Evolutionary conservation across 2,113 vertebrate species (phyloP), one percentile per base, ranked within the genome.

Genomic region (Phalacrocorax brasilianus): DNA sequence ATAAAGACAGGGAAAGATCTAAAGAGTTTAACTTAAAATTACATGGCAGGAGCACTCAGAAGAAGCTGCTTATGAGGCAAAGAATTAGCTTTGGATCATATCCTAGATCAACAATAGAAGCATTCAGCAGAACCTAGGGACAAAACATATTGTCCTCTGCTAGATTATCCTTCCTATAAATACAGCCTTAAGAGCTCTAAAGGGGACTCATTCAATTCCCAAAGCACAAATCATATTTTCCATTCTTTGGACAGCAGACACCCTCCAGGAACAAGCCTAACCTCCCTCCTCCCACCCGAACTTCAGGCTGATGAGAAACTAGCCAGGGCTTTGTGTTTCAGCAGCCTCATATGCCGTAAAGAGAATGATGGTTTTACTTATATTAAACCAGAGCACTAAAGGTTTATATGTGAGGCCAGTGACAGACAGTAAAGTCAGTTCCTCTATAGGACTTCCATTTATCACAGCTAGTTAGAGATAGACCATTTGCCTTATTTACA

Each of bases 71-170:
- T 74, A 82, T 89, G 81, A 84, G 32, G 47, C 53, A 44, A 90
- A 80, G 65, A 89, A 89, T 96, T 93, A 95, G 87, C 38, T 87
- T 91, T 95, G 95, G 91, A 96, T 70, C 0, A 0, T 40, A 16
- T 95, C 91, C 97, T 90, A 92, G 22, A 87, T 91, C 93, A 96
- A 96, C 94, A 96, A 70, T 38, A 86, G 77, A 94, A 76, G 67
- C 79, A 59, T 91, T 88, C 82, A 90, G 56, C 88, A 93, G 79
- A 92, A 95, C 70, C 63, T 91, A 93, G 68, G 93, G 79, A 93
- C 94, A 95, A 95, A 96, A 97, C 88, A 91, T 52, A 94, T 96
- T 94, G 91, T 96, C 85, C 92, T 93, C 49, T 85, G 82, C 18
- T 81, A 66, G 65, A 91, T 92, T 78, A 95, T 92, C 83, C 66